Base-by-base conservation (phyloP, 2,797 vertebrate genomes). In the Smutsia gigantea region DNA sequence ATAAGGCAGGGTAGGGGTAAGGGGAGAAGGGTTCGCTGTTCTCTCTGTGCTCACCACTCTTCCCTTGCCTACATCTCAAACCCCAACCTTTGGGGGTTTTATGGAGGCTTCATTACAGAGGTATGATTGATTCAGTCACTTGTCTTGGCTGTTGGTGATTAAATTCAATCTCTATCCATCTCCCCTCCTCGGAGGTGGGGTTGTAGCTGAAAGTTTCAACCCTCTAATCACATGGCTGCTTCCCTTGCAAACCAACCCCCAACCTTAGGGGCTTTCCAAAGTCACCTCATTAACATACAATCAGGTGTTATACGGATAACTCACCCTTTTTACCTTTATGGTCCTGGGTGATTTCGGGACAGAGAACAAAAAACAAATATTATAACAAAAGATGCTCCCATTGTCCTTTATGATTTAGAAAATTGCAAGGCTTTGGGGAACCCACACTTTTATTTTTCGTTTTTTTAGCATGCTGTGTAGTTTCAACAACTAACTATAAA, bases 131-230 rank as follows among this genome's bases (percentile, higher is more conserved):
- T 63, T 25, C 9, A 42, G 17, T 53, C 34, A 13, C 21, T 5
- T 25, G 9, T n/a, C 11, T 25, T 37, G 13, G 21, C 39, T n/a
- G 25, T 9, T 27, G 39, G 53, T 10, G 72, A 31, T 49, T 69
- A 23, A 51, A 31, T 18, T 57, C 31, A 46, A 15, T 29, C 5
- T 7, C 42, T 18, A 66, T 34, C 37, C 23, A 12, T 66, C 12
- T 29, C 31, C 61, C 49, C 15, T 46, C 11, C 34, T 21, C 6
- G 21, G 49, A 49, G 42, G 25, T 34, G 37, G 7, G 74, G 53
- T 2, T 1, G 0, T 2, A 10, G 14, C 13, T n/a, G 10, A 31
- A 51, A 25, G 2, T 3, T 8, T 15, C n/a, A n/a, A 61, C 27
- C 10, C 34, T 39, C 39, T 71, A 19, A 51, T 53, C 55, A 27